Evolutionary conservation across 2,888 invertebrate genomes (phyloP).

Genomic region (Erpobdella octoculata): DNA sequence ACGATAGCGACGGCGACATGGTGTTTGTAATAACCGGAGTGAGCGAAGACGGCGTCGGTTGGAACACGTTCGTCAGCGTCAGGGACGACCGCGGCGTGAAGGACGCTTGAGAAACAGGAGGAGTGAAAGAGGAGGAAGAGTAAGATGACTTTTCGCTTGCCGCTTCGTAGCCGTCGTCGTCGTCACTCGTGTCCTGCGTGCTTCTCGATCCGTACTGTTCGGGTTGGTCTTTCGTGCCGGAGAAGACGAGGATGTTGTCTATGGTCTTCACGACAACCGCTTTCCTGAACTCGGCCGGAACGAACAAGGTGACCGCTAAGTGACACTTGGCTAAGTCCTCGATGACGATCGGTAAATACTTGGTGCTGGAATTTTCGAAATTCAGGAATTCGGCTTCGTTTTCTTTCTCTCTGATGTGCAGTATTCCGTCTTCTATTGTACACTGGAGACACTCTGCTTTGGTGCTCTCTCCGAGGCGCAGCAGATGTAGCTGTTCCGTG

Average conservation of each 20-base stretch:
- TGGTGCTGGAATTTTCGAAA: neutral
- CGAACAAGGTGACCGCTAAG: neutral
- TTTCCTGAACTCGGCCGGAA: neutral
- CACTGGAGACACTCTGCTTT: neutral
- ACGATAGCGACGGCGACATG: neutral
- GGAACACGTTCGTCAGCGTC: too few relatives aligned
- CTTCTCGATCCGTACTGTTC: slow-evolving; percentile 2
- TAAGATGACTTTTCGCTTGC: neutral
- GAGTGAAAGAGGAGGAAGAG: neutral
- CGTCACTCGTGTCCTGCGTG: neutral
- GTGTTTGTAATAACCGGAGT: too few relatives aligned
- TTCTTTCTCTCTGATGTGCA: slow-evolving; percentile 15
- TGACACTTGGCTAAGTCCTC: slow-evolving; percentile 9
- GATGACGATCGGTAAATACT: slow-evolving; percentile 4
- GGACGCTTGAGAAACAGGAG: neutral
- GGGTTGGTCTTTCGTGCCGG: neutral
- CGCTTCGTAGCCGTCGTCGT: slow-evolving; percentile 3
- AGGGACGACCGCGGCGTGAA: neutral
- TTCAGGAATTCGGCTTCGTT: slow-evolving; percentile 8
- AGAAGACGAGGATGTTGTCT: slow-evolving; percentile 12
- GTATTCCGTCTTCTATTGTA: neutral
- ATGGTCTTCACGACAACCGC: slow-evolving; percentile 11
- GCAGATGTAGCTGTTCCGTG: slow-evolving; percentile 8
- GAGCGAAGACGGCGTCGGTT: neutral
- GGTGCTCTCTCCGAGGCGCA: neutral